Base-by-base conservation (phyloP, 2,113 vertebrate species). In the Eublepharis macularius region DNA sequence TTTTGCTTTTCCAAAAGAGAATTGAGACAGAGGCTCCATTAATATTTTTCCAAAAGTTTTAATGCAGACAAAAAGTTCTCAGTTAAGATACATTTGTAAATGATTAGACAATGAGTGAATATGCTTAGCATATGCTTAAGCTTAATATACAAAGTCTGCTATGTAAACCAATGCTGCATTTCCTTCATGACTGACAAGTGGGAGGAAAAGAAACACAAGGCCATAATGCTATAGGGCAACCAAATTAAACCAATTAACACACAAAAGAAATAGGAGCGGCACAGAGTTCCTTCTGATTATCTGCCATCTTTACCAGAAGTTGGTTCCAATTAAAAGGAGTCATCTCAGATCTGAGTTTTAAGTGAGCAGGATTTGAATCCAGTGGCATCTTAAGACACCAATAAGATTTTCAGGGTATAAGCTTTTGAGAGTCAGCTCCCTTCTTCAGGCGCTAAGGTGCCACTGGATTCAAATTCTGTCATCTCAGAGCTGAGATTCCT, bases 21-120 rank as follows among this genome's bases (percentile, higher is more conserved):
- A 70, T 21, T 29, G 21, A 51, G 11, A n/a, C 45, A 39, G n/a
- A 49, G 69, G 80, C n/a, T 69, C n/a, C n/a, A n/a, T n/a, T n/a
- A n/a, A n/a, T n/a, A n/a, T n/a, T 34, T 81, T 36, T 60, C n/a
- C 24, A 4, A 4, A 19, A 43, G 68, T 29, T n/a, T n/a, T 57
- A 54, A 45, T 43, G 36, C 89, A 70, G 80, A 34, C 39, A 85
- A 45, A 88, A 88, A 0, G 2, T 49, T 79, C 51, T 80, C 65
- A 82, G 21, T 87, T 84, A 90, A 86, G 80, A 89, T 83, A 17
- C 87, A 85, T 86, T 91, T 84, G 32, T 81, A 26, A 87, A 86
- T 72, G 34, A 12, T 19, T 76, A 89, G 87, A 32, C 43, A 34
- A 17, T 80, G 85, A 65, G 54, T 68, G 34, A 89, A 60, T 45